Evolutionary conservation across 2,888 invertebrate genomes (phyloP).

Genomic region (Orthosia gothica): DNA sequence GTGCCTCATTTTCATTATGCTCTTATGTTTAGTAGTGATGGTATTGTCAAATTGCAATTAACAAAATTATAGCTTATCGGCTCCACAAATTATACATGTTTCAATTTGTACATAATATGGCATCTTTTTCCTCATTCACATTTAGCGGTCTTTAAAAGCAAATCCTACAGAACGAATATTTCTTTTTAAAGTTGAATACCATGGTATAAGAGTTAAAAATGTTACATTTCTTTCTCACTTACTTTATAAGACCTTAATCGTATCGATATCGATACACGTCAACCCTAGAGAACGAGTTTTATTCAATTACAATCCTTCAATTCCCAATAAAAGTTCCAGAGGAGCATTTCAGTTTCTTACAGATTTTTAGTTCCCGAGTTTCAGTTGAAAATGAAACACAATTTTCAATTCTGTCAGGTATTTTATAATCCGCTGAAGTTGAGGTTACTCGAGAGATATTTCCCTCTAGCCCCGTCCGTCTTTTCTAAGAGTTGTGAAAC

Average conservation of each 20-base stretch:
- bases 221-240: background rate
- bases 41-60: too few relatives aligned
- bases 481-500: slow-evolving; percentile 67
- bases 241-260: background rate
- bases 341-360: slow-evolving; percentile 32
- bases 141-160: background rate
- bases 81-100: too few relatives aligned
- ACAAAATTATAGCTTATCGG: background rate
- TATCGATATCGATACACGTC: slow-evolving; percentile 5
- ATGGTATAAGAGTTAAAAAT: background rate
- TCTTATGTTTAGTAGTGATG: background rate
- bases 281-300: slow-evolving; percentile 7
- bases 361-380: slow-evolving; percentile 50
- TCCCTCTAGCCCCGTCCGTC: slow-evolving; percentile 66
- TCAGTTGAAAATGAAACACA: slow-evolving; percentile 49
- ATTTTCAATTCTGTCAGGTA: slow-evolving; percentile 61
- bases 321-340: slow-evolving; percentile 5
- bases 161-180: background rate
- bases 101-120: too few relatives aligned
- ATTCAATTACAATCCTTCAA: slow-evolving; percentile 47
- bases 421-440: slow-evolving; percentile 62
- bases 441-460: slow-evolving; percentile 64
- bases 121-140: too few relatives aligned
- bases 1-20: background rate
- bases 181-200: background rate